phyloP scores from a whole-genome alignment of 2,888 invertebrate genomes.

The Chloromyia formosa region DNA sequence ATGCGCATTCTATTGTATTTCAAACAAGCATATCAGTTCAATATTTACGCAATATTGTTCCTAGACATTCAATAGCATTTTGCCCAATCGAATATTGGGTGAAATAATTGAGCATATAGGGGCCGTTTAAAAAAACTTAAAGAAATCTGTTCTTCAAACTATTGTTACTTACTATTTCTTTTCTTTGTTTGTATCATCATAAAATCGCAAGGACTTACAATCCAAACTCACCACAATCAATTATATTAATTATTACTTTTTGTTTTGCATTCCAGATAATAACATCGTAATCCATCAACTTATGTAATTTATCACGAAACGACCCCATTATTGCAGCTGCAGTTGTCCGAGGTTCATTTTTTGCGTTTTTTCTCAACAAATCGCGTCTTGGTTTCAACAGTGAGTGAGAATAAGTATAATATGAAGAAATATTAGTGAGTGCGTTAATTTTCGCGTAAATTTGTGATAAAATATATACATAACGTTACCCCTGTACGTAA shows the following conservation, averaged over 20 bases:
- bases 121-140: too few species aligned
- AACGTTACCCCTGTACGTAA: not conserved
- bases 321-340: not conserved
- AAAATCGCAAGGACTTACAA: constrained; percentile 2
- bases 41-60: too few species aligned
- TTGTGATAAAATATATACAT: constrained; percentile 7
- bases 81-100: too few species aligned
- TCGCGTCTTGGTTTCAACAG: not conserved
- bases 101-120: too few species aligned
- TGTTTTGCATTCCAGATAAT: constrained; percentile 3
- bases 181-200: too few species aligned
- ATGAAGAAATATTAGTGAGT: not conserved
- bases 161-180: too few species aligned
- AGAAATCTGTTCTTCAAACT: too few species aligned
- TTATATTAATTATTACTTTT: constrained; percentile 9
- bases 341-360: not conserved
- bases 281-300: constrained; percentile 12
- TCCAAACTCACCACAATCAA: not conserved
- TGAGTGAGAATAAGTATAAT: not conserved
- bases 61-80: too few species aligned
- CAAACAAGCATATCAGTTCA: too few species aligned
- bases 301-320: constrained; percentile 4
- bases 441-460: constrained; percentile 5
- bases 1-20: too few species aligned
- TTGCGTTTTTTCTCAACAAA: not conserved